Evolutionary conservation across 2,888 invertebrate species (phyloP).

Genomic region (Agonopterix heracliana): DNA sequence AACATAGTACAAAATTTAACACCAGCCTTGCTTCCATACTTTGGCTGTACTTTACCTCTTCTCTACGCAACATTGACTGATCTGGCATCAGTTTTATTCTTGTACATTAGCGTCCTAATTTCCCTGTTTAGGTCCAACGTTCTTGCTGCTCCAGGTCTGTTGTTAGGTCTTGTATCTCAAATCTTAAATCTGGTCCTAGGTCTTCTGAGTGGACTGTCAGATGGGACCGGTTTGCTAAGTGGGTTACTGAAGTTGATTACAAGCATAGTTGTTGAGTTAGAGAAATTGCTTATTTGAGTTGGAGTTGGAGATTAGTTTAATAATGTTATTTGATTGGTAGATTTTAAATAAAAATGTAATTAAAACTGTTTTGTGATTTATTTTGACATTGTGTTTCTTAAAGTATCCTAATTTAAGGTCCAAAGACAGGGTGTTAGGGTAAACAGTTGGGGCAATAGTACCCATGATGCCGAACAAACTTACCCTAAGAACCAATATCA

Average conservation of each 20-base stretch:
- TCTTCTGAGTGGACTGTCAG: conserved; percentile 52
- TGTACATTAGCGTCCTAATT: conserved; percentile 62
- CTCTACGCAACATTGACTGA: conserved; percentile 63
- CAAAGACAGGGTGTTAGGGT: no score
- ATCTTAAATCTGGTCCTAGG: conserved; percentile 52
- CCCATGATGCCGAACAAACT: no score
- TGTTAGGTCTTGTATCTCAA: conserved; percentile 46
- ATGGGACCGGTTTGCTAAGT: conserved; percentile 49
- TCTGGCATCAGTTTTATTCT: conserved; percentile 57
- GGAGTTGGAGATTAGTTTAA: conserved; percentile 1
- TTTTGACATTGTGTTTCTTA: neutral
- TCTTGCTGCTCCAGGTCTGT: conserved; percentile 51
- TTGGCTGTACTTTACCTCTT: conserved; percentile 60
- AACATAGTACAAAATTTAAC: conserved; percentile 67
- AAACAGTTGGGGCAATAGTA: no score
- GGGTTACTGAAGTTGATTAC: conserved; percentile 57
- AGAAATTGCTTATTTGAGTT: conserved; percentile 44
- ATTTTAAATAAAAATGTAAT: neutral
- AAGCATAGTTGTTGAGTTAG: conserved; percentile 52
- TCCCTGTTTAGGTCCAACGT: conserved; percentile 63
- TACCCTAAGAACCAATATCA: no score
- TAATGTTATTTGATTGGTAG: conserved; percentile 9
- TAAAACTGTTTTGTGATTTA: neutral
- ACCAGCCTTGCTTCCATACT: conserved; percentile 60
- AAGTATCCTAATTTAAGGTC: neutral